Evolutionary conservation across 2,797 vertebrate genomes (phyloP).

Genomic region (Anguilla megastoma): DNA sequence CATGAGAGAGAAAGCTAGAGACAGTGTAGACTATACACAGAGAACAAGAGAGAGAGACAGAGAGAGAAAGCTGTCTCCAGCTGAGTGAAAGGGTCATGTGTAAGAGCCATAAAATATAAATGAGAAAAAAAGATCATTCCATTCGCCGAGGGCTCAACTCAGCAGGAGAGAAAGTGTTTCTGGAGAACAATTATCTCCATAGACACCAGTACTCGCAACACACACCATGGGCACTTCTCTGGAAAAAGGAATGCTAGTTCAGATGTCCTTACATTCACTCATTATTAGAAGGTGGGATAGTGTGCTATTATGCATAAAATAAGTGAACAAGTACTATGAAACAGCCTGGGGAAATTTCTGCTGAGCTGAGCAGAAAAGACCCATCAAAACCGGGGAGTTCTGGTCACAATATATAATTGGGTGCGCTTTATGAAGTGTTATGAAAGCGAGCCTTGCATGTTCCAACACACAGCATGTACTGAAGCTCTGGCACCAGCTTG

Average conservation of each 20-base stretch:
- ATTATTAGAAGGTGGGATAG: neutral
- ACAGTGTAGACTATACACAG: neutral
- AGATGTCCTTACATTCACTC: neutral
- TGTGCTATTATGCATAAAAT: neutral
- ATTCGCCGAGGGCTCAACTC: neutral
- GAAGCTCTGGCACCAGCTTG: neutral
- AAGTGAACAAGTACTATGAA: neutral
- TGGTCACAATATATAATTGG: neutral
- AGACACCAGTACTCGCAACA: neutral
- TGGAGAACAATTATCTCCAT: neutral
- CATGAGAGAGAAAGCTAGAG: conserved; percentile 39
- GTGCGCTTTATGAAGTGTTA: neutral
- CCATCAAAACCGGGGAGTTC: neutral
- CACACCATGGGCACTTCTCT: neutral
- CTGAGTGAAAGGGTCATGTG: conserved; percentile 39
- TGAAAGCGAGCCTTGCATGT: neutral
- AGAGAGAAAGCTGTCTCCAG: conserved; percentile 28
- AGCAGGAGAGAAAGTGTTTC: conserved; percentile 22
- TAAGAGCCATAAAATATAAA: conserved; percentile 43
- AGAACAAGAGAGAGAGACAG: neutral
- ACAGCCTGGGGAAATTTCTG: neutral
- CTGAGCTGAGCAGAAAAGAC: neutral
- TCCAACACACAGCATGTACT: neutral
- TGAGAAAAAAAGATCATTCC: conserved; percentile 35
- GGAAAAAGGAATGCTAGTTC: neutral